Evolutionary conservation across 1,140 invertebrate species (phyloP).

Genomic region (Drosophila lowei): DNA sequence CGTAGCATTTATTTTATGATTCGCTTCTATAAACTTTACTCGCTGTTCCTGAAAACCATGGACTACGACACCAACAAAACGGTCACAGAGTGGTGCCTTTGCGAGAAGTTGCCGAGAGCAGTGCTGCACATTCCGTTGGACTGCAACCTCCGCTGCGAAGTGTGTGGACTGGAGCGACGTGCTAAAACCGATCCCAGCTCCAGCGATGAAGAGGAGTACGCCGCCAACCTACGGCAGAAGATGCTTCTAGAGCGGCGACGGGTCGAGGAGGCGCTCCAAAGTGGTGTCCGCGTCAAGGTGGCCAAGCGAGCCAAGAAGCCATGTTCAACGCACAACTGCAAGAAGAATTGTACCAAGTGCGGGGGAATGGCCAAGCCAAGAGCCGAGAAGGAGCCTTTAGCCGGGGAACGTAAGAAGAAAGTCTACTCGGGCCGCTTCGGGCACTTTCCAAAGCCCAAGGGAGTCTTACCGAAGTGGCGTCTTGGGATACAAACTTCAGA

Average conservation of each 20-base stretch:
- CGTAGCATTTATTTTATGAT: constrained; percentile 41
- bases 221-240: not conserved
- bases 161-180: constrained; percentile 47
- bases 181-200: constrained; percentile 17
- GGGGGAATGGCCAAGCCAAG: constrained; percentile 7
- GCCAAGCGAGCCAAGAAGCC: constrained; percentile 37
- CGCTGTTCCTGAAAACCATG: constrained; percentile 54
- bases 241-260: constrained; percentile 12
- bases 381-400: not conserved
- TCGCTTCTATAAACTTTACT: constrained; percentile 65
- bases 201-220: constrained; percentile 50
- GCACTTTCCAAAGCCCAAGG: constrained; percentile 27
- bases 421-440: constrained; percentile 25
- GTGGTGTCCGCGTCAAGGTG: constrained; percentile 25
- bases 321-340: not conserved
- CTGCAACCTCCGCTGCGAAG: constrained; percentile 27
- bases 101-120: constrained; percentile 57
- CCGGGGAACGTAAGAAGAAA: constrained; percentile 2
- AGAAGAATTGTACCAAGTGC: constrained; percentile 21
- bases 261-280: constrained; percentile 13
- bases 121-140: constrained; percentile 38
- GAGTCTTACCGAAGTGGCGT: not conserved
- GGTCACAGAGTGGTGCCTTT: constrained; percentile 39
- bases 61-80: not conserved
- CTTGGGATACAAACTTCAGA: not conserved